phyloP scores from a whole-genome alignment of 1,140 invertebrate genomes.

The Polypedilum pembai region DNA sequence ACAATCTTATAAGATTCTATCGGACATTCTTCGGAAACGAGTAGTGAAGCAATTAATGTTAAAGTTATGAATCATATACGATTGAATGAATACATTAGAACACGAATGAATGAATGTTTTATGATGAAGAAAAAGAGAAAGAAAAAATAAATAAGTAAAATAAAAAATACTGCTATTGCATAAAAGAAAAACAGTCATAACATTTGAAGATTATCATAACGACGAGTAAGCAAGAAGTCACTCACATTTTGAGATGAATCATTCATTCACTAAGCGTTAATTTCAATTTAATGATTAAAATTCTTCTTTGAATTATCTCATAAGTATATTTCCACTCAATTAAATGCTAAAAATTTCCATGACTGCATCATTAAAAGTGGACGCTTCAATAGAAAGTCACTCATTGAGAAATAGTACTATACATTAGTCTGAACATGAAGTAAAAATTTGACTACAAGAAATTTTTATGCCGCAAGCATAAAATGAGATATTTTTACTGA shows the following conservation, averaged over 20 bases:
- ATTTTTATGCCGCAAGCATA: too few relatives aligned
- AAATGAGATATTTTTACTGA: too few relatives aligned
- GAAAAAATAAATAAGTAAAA: too few relatives aligned
- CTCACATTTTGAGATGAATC: background rate
- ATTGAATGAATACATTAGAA: slow-evolving; percentile 1
- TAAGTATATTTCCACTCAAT: background rate
- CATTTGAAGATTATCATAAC: background rate
- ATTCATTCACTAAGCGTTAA: background rate
- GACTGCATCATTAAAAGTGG: background rate
- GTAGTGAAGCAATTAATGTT: slow-evolving; percentile 1
- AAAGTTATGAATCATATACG: slow-evolving; percentile 5
- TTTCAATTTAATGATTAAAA: background rate
- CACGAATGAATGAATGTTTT: background rate
- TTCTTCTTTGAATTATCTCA: background rate
- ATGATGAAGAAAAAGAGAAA: background rate
- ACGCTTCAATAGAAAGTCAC: background rate
- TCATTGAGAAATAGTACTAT: background rate
- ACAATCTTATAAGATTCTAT: background rate
- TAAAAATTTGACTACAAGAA: too few relatives aligned
- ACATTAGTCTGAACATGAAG: too few relatives aligned
- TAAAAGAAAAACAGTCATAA: slow-evolving; percentile 13
- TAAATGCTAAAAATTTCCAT: background rate
- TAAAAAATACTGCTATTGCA: slow-evolving; percentile 15
- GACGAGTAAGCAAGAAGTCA: background rate
- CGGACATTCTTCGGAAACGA: background rate